Base-by-base conservation (phyloP, 2,113 vertebrate genomes). In the Anguilla rostrata region DNA sequence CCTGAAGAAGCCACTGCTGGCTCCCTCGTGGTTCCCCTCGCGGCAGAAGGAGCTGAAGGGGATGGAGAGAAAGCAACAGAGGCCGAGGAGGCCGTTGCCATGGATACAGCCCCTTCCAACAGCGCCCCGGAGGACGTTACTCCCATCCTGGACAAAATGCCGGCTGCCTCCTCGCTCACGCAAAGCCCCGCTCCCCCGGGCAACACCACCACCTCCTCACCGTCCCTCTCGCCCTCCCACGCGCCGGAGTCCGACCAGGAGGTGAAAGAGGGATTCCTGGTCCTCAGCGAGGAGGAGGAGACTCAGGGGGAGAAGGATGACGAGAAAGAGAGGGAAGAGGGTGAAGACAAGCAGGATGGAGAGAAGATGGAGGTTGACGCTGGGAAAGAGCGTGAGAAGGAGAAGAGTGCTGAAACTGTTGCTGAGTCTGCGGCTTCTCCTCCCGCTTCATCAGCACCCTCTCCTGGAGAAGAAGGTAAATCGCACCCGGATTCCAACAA, bases 111-210 rank as follows among this genome's bases (percentile, higher is more conserved):
- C 5, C 43, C 60, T n/a, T 29, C 29, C 9, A 26, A 20, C 75
- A 29, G 11, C 7, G 81, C 81, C 26, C 14, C n/a, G 9, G 66
- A 87, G 46, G 66, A 46, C 22, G 66, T 1, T 92, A 92, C 95
- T 91, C 94, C 96, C 34, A 97, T 96, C 94, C 91, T 96, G 90
- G 96, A 96, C 94, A 97, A 96, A 87, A 90, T 96, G 83, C 95
- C 96, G 0, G 95, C 95, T 79, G 29, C 60, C 78, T 29, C 40
- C n/a, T 60, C 43, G 6, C 78, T 75, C 5, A 87, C 43, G 43
- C 46, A 85, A 22, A 39, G 43, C 7, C 60, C 66, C 20, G 39
- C 78, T 39, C 78, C 85, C 3, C 40, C 29, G 40, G 81, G 53
- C 57, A 81, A 49, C 15, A 81, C 85, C 39, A 20, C 92, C 92